phyloP scores from a whole-genome alignment of 2,113 vertebrate species.

The Oenanthe melanoleuca region DNA sequence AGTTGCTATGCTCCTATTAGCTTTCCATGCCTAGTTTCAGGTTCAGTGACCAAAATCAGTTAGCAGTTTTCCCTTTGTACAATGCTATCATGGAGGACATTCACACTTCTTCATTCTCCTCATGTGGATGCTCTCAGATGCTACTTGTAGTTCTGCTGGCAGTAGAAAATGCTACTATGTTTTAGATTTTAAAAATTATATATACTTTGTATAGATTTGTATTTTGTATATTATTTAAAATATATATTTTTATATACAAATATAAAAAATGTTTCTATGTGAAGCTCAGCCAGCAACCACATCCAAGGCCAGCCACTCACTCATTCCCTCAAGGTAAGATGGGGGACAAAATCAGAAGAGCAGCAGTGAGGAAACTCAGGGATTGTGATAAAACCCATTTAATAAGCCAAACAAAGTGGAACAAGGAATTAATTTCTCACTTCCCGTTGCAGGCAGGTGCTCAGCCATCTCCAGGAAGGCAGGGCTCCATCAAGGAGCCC shows the following conservation, averaged over 20 bases:
- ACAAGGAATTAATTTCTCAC: background rate
- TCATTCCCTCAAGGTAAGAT: background rate
- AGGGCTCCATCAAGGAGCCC: background rate
- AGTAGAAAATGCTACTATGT: background rate
- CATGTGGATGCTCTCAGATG: background rate
- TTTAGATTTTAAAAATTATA: too few species aligned
- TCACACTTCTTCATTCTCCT: background rate
- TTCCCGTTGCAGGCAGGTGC: background rate
- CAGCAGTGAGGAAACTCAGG: background rate
- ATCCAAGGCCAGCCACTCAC: fast-evolving
- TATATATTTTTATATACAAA: background rate
- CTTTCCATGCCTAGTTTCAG: background rate
- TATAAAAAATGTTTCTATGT: background rate
- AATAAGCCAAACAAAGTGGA: background rate
- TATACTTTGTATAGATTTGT: background rate
- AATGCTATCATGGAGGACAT: background rate
- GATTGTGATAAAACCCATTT: background rate
- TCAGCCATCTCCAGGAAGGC: background rate
- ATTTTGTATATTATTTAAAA: background rate
- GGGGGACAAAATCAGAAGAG: background rate
- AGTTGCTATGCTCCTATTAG: background rate
- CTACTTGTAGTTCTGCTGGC: background rate
- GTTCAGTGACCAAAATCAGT: background rate
- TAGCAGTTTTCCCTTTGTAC: background rate
- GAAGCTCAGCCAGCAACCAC: background rate